Conservation (phyloP, 53 echinoderm and acorn worm species). For the Arbacia lixula region DNA sequence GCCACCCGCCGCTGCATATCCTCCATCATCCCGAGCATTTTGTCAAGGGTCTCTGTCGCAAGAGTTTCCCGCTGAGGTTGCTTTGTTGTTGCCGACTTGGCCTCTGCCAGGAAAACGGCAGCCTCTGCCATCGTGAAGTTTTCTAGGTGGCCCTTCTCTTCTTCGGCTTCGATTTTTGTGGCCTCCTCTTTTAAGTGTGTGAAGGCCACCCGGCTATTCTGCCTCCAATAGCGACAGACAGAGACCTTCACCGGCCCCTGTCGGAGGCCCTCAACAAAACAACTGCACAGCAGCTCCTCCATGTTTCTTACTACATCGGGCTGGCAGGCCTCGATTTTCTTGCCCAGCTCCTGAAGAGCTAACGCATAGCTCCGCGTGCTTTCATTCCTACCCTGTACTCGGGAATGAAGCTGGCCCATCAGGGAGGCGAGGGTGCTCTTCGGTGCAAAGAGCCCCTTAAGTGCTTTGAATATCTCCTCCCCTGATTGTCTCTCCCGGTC, state of each 20-base stretch:
- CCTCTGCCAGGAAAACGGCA: not conserved
- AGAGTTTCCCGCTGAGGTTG: not conserved
- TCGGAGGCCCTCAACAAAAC: constrained; percentile 45
- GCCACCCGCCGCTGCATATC: not conserved
- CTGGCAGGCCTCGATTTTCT: not conserved
- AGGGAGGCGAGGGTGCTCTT: not conserved
- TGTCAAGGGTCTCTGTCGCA: not conserved
- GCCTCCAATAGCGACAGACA: not conserved
- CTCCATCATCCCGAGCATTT: not conserved
- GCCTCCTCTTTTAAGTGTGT: constrained; percentile 11
- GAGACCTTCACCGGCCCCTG: not conserved
- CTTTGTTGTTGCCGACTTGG: not conserved
- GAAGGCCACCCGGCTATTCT: not conserved
- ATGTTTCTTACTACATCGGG: not conserved
- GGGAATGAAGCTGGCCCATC: constrained; percentile 15
- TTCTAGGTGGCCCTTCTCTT: not conserved
- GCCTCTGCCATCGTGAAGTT: not conserved
- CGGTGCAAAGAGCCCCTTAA: constrained; percentile 1
- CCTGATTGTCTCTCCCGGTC: not conserved
- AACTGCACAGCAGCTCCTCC: constrained; percentile 9
- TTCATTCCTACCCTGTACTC: not conserved
- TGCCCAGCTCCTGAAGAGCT: not conserved
- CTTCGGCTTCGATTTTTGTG: not conserved
- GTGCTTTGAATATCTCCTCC: not conserved
- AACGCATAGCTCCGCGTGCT: constrained; percentile 14